Evolutionary conservation across 2,888 invertebrate species (phyloP), one percentile per base, ranked within the genome.

Genomic region (Marronus borbonicus): DNA sequence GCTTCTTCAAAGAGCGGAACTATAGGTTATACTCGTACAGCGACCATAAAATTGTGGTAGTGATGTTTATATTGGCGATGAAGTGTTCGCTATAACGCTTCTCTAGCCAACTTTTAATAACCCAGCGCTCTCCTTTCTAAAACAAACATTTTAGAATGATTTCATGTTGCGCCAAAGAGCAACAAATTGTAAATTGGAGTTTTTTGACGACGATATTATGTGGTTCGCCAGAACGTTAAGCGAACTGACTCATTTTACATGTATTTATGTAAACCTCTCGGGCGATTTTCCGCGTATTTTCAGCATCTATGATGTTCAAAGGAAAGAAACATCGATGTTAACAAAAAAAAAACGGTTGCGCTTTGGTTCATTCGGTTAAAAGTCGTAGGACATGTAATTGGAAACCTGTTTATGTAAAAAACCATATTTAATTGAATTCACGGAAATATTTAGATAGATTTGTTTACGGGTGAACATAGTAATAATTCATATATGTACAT

Each of bases 81-180:
- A 65, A 50, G 50, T 50, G 28, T 49, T 50, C 28, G 68, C 24
- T 68, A 24, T 28, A 24, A 24, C 68, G 49, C 24, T 28, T 68
- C 28, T 28, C 68, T 50, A 10, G 50, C 24, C 50, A 68, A 68
- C 68, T 24, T 28, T 24, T 24, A 68, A 24, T 68, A 68, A 49
- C 10, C 20, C 14, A 52, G 14, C 68, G 49, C 68, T 50, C 39
- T 10, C 52, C 24, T 50, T 24, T 68, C 68, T 68, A 49, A 68
- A 68, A 68, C 50, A 68, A 49, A 68, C 50, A 68, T 50, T 44
- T 68, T 68, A 20, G 12, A 50, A 20, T 52, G 68, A 68, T 68
- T 68, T 68, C 28, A 50, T 68, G 68, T 68, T n/a, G 17, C 39
- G 65, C 65, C 36, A 65, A 39, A 39, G 5, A 44, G 8, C 39